Conservation (phyloP, 2,797 vertebrate genomes). For the Pantherophis alleghaniensis region DNA sequence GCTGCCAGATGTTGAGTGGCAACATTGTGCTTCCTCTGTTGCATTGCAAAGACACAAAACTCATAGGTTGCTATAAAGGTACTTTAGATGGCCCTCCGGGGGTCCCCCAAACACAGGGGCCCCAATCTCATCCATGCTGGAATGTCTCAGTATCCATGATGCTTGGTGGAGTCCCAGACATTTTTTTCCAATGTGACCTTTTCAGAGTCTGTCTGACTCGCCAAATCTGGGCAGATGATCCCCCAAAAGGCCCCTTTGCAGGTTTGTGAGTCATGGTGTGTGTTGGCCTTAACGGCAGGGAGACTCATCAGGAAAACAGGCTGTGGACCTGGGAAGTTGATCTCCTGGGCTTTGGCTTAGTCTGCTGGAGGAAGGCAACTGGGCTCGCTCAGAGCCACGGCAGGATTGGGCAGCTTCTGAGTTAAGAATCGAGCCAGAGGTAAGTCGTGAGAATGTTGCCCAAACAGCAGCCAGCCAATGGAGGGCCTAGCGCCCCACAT, state of each 20-base stretch:
- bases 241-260: neutral
- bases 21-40: neutral
- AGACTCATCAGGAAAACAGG: neutral
- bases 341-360: neutral
- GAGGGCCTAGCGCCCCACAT: neutral
- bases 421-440: neutral
- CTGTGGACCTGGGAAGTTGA: neutral
- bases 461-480: neutral
- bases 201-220: neutral
- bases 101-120: neutral
- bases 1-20: neutral
- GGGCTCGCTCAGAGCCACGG: neutral
- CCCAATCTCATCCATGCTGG: neutral
- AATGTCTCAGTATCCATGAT: neutral
- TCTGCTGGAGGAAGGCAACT: neutral
- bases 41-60: neutral
- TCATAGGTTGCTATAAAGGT: neutral
- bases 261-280: neutral
- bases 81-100: neutral
- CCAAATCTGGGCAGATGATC: neutral
- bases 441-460: neutral
- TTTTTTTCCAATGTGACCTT: neutral
- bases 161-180: neutral
- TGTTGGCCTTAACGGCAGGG: neutral
- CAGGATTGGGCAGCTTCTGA: neutral